These are phyloP conservation scores for Dallia pectoralis DNA, from an alignment of 2,797 vertebrate genomes.

Conservation along the genomic window DNA sequence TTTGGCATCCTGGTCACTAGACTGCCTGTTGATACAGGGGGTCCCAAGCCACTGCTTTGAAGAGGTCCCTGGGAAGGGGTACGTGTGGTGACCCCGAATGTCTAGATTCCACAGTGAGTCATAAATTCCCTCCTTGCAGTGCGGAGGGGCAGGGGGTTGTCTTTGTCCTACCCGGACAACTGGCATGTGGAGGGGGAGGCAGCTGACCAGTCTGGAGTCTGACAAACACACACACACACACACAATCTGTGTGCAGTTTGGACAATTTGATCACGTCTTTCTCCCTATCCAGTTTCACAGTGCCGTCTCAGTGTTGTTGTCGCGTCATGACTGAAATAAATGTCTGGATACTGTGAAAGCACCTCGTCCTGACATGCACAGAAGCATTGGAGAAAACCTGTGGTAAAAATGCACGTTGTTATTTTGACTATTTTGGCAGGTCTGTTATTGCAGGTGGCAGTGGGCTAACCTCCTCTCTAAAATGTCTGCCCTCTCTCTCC, in stretches of 20 bases:
- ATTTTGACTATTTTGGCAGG: neutral
- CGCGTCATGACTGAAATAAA: neutral
- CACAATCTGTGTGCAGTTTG: no score
- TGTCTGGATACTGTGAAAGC: neutral
- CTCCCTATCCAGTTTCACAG: neutral
- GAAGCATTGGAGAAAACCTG: neutral
- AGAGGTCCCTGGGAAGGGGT: constrained; percentile 38
- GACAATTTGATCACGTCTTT: no score
- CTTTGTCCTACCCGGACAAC: constrained; percentile 65
- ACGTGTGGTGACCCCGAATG: constrained; percentile 23
- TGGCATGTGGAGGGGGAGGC: constrained; percentile 64
- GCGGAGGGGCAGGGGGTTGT: constrained; percentile 15
- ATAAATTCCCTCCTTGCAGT: constrained; percentile 41
- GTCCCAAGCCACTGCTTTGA: constrained; percentile 48
- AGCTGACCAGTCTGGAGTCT: constrained; percentile 54
- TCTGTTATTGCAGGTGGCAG: neutral
- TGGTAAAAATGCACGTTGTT: no score
- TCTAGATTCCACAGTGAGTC: constrained; percentile 43
- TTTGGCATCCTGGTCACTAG: constrained; percentile 10
- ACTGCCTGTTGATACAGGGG: constrained; percentile 55
- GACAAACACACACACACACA: neutral
- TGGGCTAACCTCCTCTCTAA: no score
- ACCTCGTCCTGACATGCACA: neutral
- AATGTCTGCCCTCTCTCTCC: neutral
- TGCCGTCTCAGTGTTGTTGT: neutral